Evolutionary conservation across 2,797 vertebrate genomes (phyloP).

Genomic region (Eulemur mongoz): DNA sequence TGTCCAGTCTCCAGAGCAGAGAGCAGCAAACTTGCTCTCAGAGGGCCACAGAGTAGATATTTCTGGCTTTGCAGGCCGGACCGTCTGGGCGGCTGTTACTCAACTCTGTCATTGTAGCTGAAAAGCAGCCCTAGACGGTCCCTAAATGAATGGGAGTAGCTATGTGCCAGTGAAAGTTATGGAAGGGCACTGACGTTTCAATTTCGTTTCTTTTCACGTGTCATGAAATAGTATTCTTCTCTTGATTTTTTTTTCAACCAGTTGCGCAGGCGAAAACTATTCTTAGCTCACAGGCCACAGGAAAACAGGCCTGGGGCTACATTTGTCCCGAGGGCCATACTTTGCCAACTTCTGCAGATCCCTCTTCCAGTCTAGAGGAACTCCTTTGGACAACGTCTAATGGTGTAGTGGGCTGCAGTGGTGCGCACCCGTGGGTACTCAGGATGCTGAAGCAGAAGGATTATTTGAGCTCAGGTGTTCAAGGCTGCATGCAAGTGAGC

Average conservation of each 20-base stretch:
- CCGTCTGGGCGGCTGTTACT: not conserved
- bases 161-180: not conserved
- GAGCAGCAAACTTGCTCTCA: not conserved
- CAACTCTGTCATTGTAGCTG: not conserved
- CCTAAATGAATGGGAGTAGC: fast-evolving
- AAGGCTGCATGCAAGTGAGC: too few relatives aligned
- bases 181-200: not conserved
- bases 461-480: too few relatives aligned
- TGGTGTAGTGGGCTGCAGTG: too few relatives aligned
- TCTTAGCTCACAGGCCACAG: too few relatives aligned
- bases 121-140: not conserved
- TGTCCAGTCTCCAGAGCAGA: not conserved
- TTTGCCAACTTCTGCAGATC: too few relatives aligned
- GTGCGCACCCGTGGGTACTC: too few relatives aligned
- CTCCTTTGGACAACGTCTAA: not conserved
- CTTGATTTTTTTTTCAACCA: too few relatives aligned
- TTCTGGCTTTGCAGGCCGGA: not conserved
- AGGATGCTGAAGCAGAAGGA: too few relatives aligned
- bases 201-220: not conserved
- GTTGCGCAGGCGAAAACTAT: too few relatives aligned
- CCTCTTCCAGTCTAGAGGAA: not conserved
- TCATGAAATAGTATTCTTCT: not conserved
- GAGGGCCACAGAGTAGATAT: not conserved
- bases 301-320: too few relatives aligned
- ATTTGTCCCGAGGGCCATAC: too few relatives aligned